A percentile compares a stretch with the other conserved stretches of the same genome.
These are phyloP conservation scores for Rhabdomys dilectus DNA, from an alignment of 2,113 vertebrate species.

Conservation along the genomic window DNA sequence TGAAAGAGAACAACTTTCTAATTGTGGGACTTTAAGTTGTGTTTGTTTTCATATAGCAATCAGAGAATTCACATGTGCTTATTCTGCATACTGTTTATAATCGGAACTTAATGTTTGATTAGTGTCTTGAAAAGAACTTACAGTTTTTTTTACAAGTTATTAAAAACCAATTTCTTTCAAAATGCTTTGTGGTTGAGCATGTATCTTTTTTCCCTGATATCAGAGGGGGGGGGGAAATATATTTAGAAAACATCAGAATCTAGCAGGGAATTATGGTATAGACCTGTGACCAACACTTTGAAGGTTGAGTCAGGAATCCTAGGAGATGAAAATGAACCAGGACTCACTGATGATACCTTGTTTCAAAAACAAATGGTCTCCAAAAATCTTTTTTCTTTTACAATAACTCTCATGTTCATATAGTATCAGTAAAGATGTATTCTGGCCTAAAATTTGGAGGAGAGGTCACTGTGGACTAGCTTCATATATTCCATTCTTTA, in stretches of 20 bases:
- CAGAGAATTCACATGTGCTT: neutral
- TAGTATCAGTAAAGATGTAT: neutral
- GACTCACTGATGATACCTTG: neutral
- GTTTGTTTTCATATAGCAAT: conserved; percentile 16
- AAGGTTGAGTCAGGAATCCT: neutral
- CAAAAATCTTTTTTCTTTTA: neutral
- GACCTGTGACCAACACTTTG: neutral
- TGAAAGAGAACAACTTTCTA: neutral
- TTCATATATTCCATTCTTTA: neutral
- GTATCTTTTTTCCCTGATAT: neutral
- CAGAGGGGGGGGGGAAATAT: neutral
- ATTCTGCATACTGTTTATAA: conserved; percentile 18
- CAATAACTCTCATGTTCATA: neutral
- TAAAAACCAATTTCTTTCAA: neutral
- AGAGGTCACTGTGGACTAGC: neutral
- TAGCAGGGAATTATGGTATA: neutral
- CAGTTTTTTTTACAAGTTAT: neutral
- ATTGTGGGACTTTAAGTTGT: neutral
- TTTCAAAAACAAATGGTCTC: neutral
- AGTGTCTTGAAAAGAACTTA: conserved; percentile 25
- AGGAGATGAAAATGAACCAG: neutral
- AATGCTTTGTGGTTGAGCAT: neutral
- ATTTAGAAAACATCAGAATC: neutral
- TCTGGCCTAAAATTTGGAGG: neutral
- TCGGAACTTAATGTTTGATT: conserved; percentile 10